Evolutionary conservation across 2,888 invertebrate species (phyloP).

Genomic region (Eutolmus rufibarbis): DNA sequence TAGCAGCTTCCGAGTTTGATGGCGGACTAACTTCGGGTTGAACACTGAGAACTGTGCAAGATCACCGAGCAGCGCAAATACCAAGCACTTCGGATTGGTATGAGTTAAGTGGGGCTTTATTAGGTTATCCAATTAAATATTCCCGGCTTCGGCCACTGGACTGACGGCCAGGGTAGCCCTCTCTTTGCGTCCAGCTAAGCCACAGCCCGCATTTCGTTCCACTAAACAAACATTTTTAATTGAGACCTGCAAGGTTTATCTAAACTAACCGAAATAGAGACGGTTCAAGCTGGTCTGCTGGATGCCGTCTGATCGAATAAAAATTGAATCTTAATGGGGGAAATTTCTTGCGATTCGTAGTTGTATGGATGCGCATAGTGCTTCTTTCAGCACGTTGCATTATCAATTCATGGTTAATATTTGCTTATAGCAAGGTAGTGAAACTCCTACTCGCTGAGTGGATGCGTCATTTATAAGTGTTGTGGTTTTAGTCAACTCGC

Average conservation of each 20-base stretch:
- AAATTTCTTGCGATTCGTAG: not conserved
- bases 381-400: conserved; percentile 21
- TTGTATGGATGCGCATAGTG: not conserved
- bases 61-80: conserved; percentile 9
- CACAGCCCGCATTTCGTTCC: not conserved
- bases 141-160: not conserved
- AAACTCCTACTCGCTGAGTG: not conserved
- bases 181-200: not conserved
- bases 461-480: not conserved
- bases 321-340: not conserved
- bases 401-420: not conserved
- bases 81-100: conserved; percentile 8
- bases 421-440: not conserved
- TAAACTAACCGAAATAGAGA: not conserved
- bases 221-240: conserved; percentile 7
- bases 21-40: not conserved
- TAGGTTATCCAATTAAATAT: conserved; percentile 38
- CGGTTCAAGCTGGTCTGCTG: not conserved
- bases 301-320: not conserved
- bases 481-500: conserved; percentile 1
- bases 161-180: not conserved
- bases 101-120: conserved; percentile 32
- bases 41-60: not conserved
- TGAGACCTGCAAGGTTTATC: not conserved
- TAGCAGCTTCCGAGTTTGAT: not conserved